Percentiles rank a stretch among this genome's conserved stretches.
Evolutionary conservation across 2,113 vertebrate species (phyloP).

Genomic region (Protobothrops mucrosquamatus): DNA sequence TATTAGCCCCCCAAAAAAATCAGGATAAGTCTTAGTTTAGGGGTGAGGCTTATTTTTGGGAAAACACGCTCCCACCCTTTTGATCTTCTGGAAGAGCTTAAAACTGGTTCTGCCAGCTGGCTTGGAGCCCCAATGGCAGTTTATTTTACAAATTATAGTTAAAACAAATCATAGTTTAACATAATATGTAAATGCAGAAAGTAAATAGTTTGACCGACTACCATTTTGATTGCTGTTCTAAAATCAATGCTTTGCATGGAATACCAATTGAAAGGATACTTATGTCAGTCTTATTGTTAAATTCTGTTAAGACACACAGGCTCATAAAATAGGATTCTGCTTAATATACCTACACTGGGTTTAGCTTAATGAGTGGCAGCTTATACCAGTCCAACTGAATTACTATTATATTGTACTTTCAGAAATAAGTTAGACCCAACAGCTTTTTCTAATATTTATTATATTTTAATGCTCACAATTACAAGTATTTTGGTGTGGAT

Average conservation of each 20-base stretch:
- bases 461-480: not conserved
- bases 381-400: not conserved
- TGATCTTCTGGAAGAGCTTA: too few species aligned
- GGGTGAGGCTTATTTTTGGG: too few species aligned
- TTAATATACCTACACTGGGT: not conserved
- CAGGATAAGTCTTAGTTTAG: too few species aligned
- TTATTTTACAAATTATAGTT: not conserved
- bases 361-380: not conserved
- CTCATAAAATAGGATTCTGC: not conserved
- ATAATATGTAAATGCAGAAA: not conserved
- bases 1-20: too few species aligned
- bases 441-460: not conserved
- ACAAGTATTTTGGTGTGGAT: not conserved
- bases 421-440: not conserved
- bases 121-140: not conserved
- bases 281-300: not conserved
- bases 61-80: too few species aligned
- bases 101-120: too few species aligned
- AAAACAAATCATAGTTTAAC: not conserved
- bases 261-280: not conserved
- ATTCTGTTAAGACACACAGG: not conserved
- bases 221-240: not conserved
- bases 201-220: not conserved
- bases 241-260: not conserved
- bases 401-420: not conserved